Percentiles rank a stretch among this genome's conserved stretches.
Evolutionary conservation across 2,797 vertebrate genomes (phyloP).

Genomic region (Emys orbicularis): DNA sequence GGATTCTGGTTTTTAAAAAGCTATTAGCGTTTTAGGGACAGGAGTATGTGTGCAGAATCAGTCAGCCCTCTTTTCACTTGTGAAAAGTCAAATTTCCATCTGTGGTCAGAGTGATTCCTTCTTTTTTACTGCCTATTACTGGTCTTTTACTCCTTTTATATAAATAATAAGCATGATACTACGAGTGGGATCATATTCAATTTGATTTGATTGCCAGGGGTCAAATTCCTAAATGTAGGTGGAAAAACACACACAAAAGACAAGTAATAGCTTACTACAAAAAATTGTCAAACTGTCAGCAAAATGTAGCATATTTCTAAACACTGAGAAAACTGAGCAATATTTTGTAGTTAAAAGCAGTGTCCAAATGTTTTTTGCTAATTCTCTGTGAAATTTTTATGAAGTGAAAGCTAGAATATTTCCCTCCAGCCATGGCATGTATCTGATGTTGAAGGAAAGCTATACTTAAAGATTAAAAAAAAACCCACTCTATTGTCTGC

Average conservation of each 20-base stretch:
- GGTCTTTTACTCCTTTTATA: not conserved
- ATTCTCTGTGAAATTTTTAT: not conserved
- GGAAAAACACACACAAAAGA: too few relatives aligned
- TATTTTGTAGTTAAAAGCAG: not conserved
- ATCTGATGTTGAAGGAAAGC: not conserved
- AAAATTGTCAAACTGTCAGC: fast-evolving
- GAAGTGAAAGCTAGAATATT: not conserved
- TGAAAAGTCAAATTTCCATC: not conserved
- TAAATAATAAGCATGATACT: not conserved
- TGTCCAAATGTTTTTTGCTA: not conserved
- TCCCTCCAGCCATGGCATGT: not conserved
- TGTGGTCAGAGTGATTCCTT: not conserved
- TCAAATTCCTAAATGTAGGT: not conserved
- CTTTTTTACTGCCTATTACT: not conserved
- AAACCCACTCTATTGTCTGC: not conserved
- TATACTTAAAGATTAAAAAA: not conserved
- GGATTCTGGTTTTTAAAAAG: not conserved
- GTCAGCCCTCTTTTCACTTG: not conserved
- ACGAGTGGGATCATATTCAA: not conserved
- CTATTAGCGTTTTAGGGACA: not conserved
- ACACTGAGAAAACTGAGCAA: not conserved
- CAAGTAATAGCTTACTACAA: not conserved
- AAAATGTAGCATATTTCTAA: not conserved
- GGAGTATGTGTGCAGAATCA: not conserved
- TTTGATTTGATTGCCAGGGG: not conserved